Evolutionary conservation across 92 coral and sea anemone species (phyloP), one percentile per base, ranked within the genome.

Genomic region (Blastomussa wellsi): DNA sequence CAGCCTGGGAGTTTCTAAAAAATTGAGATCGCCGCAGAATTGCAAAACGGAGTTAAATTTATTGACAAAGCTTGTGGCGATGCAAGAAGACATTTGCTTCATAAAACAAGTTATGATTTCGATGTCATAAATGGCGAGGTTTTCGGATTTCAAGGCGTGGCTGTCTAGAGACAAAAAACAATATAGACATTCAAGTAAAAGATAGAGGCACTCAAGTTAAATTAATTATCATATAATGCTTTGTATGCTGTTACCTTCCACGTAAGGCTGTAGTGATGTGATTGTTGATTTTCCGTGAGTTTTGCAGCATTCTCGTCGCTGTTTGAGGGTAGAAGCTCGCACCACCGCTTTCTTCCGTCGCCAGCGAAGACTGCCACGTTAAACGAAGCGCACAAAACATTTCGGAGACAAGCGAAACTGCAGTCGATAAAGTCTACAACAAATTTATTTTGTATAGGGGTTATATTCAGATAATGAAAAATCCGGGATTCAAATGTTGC

Each of bases 381-480:
- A 2, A 72, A 39, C 24, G 76, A 72, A 9, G 39, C 33, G 41
- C 76, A 72, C 22, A 72, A 22, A 0, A 22, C 15, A 24, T 38
- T 72, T 72, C 8, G 76, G 2, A 72, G 49, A 37, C 76, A 72
- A 10, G 76, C 51, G 51, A 72, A 72, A 16, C 53, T 41, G 53
- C 76, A 72, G 51, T 72, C 76, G 1, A 72, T 15, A 15, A 2
- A 17, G 14, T 72, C 76, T 9, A 6, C 76, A 39, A 72, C 76
- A 72, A 16, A 22, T 24, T 0, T 72, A 2, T 15, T 39, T 12
- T 7, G 29, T 20, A 72, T 11, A 1, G 12, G 51, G n/a, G 15
- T 72, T 32, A 72, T 22, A 42, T 72, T 24, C 53, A 72, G 51
- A 42, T 72, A 72, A 72, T 22, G 10, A 72, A 72, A 72, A 22